Base-by-base conservation (phyloP, 2,797 vertebrate genomes). In the Salmo trutta region DNA sequence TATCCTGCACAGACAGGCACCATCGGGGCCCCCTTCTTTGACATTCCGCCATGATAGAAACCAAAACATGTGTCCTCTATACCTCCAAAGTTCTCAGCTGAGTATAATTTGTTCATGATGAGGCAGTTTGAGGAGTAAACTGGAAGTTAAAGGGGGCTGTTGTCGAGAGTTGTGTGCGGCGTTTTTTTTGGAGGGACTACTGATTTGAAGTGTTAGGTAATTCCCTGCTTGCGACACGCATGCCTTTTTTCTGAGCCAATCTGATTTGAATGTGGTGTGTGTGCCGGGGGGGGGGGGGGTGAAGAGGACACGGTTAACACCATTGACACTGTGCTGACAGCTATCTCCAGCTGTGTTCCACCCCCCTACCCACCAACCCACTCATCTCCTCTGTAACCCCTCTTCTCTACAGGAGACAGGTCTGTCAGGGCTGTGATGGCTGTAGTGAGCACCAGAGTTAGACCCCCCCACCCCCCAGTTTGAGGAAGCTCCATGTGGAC, bases 401-500 rank as follows among this genome's bases (percentile, higher is more conserved):
- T 4, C 53, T 12, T 36, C 59, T 47, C 33, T n/a, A 33, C 33
- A 1, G 84, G 85, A 82, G 82, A 76, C 86, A 7, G 87, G 84
- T 76, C 86, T 91, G 89, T 88, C 90, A 89, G 78, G 75, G 84
- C 77, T 77, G 79, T 81, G 82, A 85, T 87, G 85, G 80, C 27
- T 69, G 84, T 88, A 77, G 75, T 51, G 5, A 84, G 82, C 84
- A 83, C 86, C 84, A 29, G 78, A 82, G 84, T 83, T 83, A 85
- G 77, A 80, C 81, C 77, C 41, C 73, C 84, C 77, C 62, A 21
- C 29, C 3, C 33, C 5, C 36, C 71, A 52, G 69, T 67, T 71
- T 75, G 31, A 24, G 33, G 73, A 31, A 36, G n/a, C 71, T 72
- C n/a, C 33, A 12, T 7, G 31, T 36, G 64, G 73, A 56, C 27